Evolutionary conservation across 2,888 invertebrate species (phyloP), one percentile per base, ranked within the genome.

Genomic region (Eudemis profundana): DNA sequence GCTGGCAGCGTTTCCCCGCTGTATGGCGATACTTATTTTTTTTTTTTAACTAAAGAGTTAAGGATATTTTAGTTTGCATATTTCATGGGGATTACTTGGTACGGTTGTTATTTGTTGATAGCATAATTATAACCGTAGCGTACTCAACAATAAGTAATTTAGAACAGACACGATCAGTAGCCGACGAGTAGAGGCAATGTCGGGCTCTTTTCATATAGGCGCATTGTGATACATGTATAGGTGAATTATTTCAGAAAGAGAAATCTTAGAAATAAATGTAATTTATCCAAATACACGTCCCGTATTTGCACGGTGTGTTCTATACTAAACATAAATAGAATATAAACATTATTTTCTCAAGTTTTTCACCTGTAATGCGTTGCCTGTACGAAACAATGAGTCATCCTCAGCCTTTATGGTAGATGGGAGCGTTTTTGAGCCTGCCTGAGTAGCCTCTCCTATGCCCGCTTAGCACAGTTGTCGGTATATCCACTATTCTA

Each of bases 391-490:
- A 19, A 12, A 15, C 10, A 19, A 12, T n/a, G 12, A n/a, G 0
- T n/a, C 15, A 54, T 40, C 23, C n/a, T n/a, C n/a, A n/a, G 23
- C 40, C 40, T 40, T n/a, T n/a, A 10, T 15, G 40, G 53, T 53
- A 38, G 14, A 38, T 21, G 53, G 53, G 38, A 36, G 40, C 10
- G 23, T n/a, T 23, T 23, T 27, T 2, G 40, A 54, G 53, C 53
- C 40, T 54, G 23, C 38, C 14, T 4, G 23, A 40, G 53, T 23
- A 12, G 8, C 53, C 23, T 40, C 33, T 36, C 4, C 15, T n/a
- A 14, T 10, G 23, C 38, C 15, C n/a, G 15, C 33, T 33, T 15
- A 40, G 0, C 3, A 10, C 8, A 40, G 53, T 38, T 27, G 21
- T 4, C 38, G 40, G 40, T 27, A 40, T 4, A 14, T 54, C 21